Evolutionary conservation across 2,888 invertebrate species (phyloP), one percentile per base, ranked within the genome.

Genomic region (Graphium colonna): DNA sequence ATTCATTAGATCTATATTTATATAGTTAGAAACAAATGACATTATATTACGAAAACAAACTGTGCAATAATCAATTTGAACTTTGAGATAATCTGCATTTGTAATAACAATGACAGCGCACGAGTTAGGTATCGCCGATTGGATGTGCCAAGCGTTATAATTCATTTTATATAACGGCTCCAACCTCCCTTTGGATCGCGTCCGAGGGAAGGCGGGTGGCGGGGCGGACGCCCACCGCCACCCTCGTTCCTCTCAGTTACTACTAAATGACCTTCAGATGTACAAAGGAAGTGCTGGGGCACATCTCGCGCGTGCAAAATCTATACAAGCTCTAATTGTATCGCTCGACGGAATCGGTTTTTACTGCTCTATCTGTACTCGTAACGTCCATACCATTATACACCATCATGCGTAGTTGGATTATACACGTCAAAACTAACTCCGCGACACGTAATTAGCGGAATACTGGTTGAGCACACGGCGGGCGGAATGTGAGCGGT

Each of bases 401-500:
- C 48, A 41, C 40, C 44, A 40, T 50, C 43, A 48, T 38, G 26
- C 28, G 26, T 8, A 38, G 21, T 21, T 43, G 45, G 16, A 18
- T 54, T 2, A 31, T 26, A 17, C 50, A 54, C 49, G 41, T 49
- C 7, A 40, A 45, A 33, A 50, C 53, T 26, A n/a, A n/a, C n/a
- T n/a, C n/a, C n/a, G 42, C 47, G 47, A 52, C 58, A 58, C 58
- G 56, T 57, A 60, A 60, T 57, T 60, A 60, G 46, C 31, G 52
- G 67, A 68, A 67, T 68, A 73, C 75, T 73, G 73, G 79, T 78
- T 75, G 63, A 70, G 70, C 67, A 77, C 73, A 75, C 63, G 69
- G 69, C 70, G 71, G 66, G 64, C 73, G 83, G 86, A 83, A 87
- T 86, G 86, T 79, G 80, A 81, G 54, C 63, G 68, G 88, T 83